Percentiles rank a stretch among this genome's conserved stretches.
Conservation (phyloP, 1,140 invertebrate genomes). For the Drosophila nannoptera region DNA sequence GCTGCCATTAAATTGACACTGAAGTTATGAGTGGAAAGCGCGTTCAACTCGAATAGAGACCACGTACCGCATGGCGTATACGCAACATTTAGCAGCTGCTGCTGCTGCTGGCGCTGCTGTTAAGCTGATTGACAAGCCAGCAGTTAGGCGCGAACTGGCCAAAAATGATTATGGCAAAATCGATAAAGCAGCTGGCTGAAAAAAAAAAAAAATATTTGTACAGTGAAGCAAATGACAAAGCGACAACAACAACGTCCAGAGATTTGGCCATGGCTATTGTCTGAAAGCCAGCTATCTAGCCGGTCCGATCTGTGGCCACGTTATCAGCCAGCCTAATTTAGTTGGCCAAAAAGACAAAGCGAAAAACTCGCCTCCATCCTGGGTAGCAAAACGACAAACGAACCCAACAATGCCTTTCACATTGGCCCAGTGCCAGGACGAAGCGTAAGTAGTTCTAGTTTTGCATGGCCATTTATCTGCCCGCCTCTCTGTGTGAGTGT, state of each 20-base stretch:
- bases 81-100: slow-evolving; percentile 27
- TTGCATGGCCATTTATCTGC: slow-evolving; percentile 63
- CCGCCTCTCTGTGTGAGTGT: slow-evolving; percentile 22
- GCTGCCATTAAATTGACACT: slow-evolving; percentile 34
- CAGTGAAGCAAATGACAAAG: neutral
- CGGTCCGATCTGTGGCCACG: slow-evolving; percentile 62
- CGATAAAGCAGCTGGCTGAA: slow-evolving; percentile 40
- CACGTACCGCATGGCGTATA: slow-evolving; percentile 22
- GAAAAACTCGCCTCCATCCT: too few species aligned
- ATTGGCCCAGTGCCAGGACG: slow-evolving; percentile 70
- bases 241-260: slow-evolving; percentile 21
- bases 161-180: slow-evolving; percentile 48
- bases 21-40: slow-evolving; percentile 39
- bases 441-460: slow-evolving; percentile 43
- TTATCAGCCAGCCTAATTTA: slow-evolving; percentile 66
- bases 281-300: slow-evolving; percentile 22
- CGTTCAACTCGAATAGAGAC: neutral
- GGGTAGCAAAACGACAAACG: neutral
- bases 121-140: slow-evolving; percentile 38
- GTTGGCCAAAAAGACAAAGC: slow-evolving; percentile 39
- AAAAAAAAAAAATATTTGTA: too few species aligned
- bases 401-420: slow-evolving; percentile 52
- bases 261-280: slow-evolving; percentile 18
- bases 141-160: slow-evolving; percentile 36
- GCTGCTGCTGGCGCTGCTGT: neutral